Base-by-base conservation (phyloP, 1,140 invertebrate genomes). In the Diorhabda elongata region DNA sequence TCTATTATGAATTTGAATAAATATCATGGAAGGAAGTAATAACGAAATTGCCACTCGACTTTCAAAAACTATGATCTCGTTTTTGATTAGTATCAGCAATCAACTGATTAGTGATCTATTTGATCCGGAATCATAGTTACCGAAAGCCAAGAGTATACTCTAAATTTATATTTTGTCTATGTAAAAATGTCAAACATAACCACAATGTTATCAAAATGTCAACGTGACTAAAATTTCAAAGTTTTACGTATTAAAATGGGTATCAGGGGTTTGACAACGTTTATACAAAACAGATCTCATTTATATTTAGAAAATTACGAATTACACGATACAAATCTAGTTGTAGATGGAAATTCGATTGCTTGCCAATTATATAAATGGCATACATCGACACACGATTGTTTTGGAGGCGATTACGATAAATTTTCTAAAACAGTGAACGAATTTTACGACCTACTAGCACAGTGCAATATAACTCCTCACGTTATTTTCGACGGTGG, bases 331-430 rank as follows among this genome's bases (percentile, higher is more conserved):
- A 87, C 85, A 6, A 84, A 84, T 69, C 79, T 96, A 26, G 86
- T 97, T 3, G 89, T 96, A 42, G 94, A 96, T 83, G 95, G 93
- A 3, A 89, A 91, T 76, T 91, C 89, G 79, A 79, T 96, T 57
- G 87, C 87, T 44, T 88, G 87, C 66, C 89, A 91, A 75, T 76
- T 96, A 1, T 95, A 93, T 74, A 84, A 83, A 70, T 83, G 82
- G 65, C 79, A 82, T n/a, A 80, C 87, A 3, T 87, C 85, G 66
- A 83, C 84, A 63, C 88, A 90, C 73, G 88, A 87, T 59, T 85
- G 87, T 2, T 96, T 94, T 81, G 93, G 93, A 11, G 95, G 95
- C 1, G 93, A 96, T 80, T 96, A 96, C 77, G 91, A 95, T 74
- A 87, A 87, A 73, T 94, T 87, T 80, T 87, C 85, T 3, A 75